A percentile compares a stretch with the other conserved stretches of the same genome.
Conservation (phyloP, 2,888 invertebrate genomes). For the Camponotus fellah region DNA sequence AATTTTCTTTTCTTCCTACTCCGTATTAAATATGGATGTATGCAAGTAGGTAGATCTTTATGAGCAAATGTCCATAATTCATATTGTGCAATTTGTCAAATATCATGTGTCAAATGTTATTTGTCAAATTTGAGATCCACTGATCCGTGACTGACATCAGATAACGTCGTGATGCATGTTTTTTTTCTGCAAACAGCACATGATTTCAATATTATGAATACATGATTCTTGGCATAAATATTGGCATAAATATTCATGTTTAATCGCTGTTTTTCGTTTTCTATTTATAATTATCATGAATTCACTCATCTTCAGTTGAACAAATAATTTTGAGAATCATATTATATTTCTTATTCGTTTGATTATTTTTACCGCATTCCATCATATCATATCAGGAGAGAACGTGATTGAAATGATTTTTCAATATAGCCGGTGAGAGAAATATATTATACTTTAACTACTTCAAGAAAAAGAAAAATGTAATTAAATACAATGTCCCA, state of each 20-base stretch:
- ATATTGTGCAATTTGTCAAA: background rate
- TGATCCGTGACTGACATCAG: background rate
- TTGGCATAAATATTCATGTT: too few species aligned
- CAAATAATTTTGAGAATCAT: slow-evolving; percentile 1
- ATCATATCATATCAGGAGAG: background rate
- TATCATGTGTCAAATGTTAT: background rate
- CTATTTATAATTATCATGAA: background rate
- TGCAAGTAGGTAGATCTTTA: background rate
- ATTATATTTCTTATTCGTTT: background rate
- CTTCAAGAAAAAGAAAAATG: background rate
- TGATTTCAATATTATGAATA: slow-evolving; percentile 8
- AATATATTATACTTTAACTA: slow-evolving; percentile 8
- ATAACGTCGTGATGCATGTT: slow-evolving; percentile 14
- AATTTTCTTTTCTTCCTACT: background rate
- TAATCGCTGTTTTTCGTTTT: background rate
- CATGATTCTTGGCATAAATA: slow-evolving; percentile 14
- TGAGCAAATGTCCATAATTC: background rate
- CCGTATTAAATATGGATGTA: background rate
- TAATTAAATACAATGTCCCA: background rate
- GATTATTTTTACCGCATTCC: background rate
- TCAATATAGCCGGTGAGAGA: slow-evolving; percentile 40
- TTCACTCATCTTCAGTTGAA: background rate
- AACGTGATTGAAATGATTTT: background rate
- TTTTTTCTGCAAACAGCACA: slow-evolving; percentile 8
- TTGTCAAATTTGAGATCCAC: slow-evolving; percentile 13